Conservation (phyloP, 2,888 invertebrate species). For the Caenorhabditis becei region DNA sequence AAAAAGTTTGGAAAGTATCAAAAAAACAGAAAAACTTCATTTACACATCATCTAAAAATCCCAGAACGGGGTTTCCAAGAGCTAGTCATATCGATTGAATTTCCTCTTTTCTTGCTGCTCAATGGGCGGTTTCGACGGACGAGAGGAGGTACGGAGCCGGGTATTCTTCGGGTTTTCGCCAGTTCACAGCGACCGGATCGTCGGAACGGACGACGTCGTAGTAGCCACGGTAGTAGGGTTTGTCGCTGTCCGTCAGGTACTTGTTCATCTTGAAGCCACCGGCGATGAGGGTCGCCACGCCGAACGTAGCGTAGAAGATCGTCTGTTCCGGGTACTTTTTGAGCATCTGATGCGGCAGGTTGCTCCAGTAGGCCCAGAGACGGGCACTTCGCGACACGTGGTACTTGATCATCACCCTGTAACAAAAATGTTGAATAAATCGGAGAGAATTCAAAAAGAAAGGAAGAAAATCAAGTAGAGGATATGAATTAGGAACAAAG, state of each 20-base stretch:
- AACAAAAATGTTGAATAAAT: constrained; percentile 3
- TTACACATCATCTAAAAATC: constrained; percentile 28
- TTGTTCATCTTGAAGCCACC: constrained; percentile 62
- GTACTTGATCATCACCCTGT: constrained; percentile 61
- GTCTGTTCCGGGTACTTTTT: constrained; percentile 74
- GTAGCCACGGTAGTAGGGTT: constrained; percentile 72
- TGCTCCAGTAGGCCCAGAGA: constrained; percentile 69
- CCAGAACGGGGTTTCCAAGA: neutral
- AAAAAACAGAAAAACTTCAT: constrained; percentile 24
- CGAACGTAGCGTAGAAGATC: constrained; percentile 75
- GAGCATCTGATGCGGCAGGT: constrained; percentile 66
- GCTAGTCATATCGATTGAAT: constrained; percentile 26
- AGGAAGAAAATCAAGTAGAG: too few relatives aligned
- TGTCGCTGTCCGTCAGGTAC: constrained; percentile 56
- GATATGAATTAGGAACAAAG: too few relatives aligned
- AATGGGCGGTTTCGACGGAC: constrained; percentile 66
- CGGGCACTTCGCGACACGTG: constrained; percentile 68
- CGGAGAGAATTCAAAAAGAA: neutral
- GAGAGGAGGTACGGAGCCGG: constrained; percentile 74
- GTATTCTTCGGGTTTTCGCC: constrained; percentile 77
- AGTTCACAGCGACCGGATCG: constrained; percentile 72
- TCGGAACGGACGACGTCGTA: constrained; percentile 75
- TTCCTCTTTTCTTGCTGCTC: neutral
- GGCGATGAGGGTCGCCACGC: constrained; percentile 67
- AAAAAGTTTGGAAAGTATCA: neutral